Evolutionary conservation across 2,113 vertebrate genomes (phyloP).

Genomic region (Halcyon malimbica): DNA sequence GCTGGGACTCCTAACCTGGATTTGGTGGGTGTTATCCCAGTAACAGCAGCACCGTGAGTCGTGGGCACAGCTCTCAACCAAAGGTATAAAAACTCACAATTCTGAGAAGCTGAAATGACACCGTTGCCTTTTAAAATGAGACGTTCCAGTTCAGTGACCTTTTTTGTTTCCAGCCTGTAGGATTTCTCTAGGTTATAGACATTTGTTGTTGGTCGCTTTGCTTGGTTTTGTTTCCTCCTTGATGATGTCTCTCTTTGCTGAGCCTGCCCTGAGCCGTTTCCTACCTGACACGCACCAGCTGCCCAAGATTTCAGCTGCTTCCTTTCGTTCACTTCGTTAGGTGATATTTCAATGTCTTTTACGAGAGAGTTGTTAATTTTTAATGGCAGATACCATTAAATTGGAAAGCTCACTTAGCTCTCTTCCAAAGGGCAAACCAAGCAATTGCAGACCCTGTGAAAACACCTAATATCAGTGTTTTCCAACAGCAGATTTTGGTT

Average conservation of each 20-base stretch:
- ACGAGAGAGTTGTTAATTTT: background rate
- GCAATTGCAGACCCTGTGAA: background rate
- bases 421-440: background rate
- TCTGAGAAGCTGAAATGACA: background rate
- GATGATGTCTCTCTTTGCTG: background rate
- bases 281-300: background rate
- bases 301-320: background rate
- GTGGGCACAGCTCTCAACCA: background rate
- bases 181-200: background rate
- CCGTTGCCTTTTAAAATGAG: background rate
- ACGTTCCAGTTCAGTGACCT: background rate
- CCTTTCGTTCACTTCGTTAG: background rate
- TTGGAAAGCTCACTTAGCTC: background rate
- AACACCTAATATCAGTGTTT: background rate
- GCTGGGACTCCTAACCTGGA: background rate
- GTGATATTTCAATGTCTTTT: background rate
- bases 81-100: background rate
- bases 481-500: background rate
- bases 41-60: background rate
- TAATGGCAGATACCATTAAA: background rate
- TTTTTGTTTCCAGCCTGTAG: accelerated
- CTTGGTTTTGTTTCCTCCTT: background rate
- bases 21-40: background rate
- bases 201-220: background rate
- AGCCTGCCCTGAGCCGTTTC: background rate